Base-by-base conservation (phyloP, 2,888 invertebrate genomes). In the Metellina segmentata region DNA sequence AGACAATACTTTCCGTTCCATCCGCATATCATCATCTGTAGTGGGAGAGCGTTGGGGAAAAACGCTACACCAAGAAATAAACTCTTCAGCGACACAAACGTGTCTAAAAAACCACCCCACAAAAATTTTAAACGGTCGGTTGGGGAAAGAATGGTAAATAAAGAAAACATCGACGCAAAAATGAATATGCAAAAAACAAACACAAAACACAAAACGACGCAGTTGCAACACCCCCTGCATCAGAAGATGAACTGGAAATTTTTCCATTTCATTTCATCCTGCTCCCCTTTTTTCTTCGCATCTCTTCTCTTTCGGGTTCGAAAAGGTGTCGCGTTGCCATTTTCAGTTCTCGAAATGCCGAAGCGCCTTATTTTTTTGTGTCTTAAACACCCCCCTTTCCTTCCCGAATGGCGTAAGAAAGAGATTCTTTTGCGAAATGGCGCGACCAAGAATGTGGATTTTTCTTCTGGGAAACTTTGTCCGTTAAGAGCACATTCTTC, bases 331-430 rank as follows among this genome's bases (percentile, higher is more conserved):
- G 77, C 72, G 82, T 83, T 83, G 83, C 89, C 89, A 89, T 89
- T 89, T 81, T 69, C 77, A 83, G 83, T 89, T 89, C 83, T 71
- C 77, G 77, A 89, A 89, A 83, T 78, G 78, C 89, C 83, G 83
- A 19, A 70, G 71, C 77, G 85, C 49, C 61, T 61, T 16, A 16
- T 16, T 75, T 75, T 85, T 83, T 82, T 69, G 20, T 77, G 34
- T 34, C 34, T 34, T 34, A 34, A 34, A 34, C 13, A 8, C 34
- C 34, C 16, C 61, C 16, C 19, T 61, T 34, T 69, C 48, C 49
- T 49, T 82, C 48, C 48, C n/a, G 71, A 79, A 87, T 71, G 49
- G 49, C 11, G 52, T 52, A 20, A 52, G 74, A 75, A n/a, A 52
- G 74, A 75, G 78, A 78, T 83, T 83, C 89, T 83, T 79, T 89